Evolutionary conservation across 2,113 vertebrate genomes (phyloP), one percentile per base, ranked within the genome.

Genomic region (rat (Rattus norvegicus)): DNA sequence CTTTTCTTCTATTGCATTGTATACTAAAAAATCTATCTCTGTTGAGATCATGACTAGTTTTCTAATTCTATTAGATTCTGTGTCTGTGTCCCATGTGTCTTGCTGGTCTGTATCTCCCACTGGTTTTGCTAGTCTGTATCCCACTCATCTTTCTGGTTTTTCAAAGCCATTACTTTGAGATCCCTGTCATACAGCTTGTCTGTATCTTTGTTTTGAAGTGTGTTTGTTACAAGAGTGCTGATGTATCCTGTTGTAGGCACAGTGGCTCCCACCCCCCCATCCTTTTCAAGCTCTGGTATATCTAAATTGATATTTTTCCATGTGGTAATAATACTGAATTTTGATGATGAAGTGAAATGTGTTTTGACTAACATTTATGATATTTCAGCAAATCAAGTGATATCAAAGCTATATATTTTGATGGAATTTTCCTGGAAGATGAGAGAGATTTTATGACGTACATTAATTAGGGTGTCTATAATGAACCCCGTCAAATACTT

Each of bases 311-410:
- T 49, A 33, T 36, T 67, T 67, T 22, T 59, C 10, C 28, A 13
- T 49, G 43, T 33, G 43, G 63, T 49, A 13, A 24, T 88, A 56
- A 52, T 86, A 61, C 36, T 95, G 26, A 39, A 70, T 65, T 97
- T 93, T 96, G 33, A 24, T 69, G 75, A 56, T 76, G 75, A 93
- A 86, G 88, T 75, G 7, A 61, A 96, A 91, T 92, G 19, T 92
- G 43, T 91, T 97, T 94, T 95, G 69, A 83, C 33, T 91, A 96
- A 73, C 54, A 52, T 86, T 89, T 90, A 72, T 95, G n/a, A 59
- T 93, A 92, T 75, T 77, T 89, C 1, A 87, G 33, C 26, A 79
- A 84, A 54, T 92, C 43, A 85, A 86, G 14, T 88, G 26, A 24
- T 90, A 96, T 95, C 5, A 91, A 93, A 93, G 92, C 26, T 91